Evolutionary conservation across 1,140 invertebrate species (phyloP).

Genomic region (Himalopsyche phryganea): DNA sequence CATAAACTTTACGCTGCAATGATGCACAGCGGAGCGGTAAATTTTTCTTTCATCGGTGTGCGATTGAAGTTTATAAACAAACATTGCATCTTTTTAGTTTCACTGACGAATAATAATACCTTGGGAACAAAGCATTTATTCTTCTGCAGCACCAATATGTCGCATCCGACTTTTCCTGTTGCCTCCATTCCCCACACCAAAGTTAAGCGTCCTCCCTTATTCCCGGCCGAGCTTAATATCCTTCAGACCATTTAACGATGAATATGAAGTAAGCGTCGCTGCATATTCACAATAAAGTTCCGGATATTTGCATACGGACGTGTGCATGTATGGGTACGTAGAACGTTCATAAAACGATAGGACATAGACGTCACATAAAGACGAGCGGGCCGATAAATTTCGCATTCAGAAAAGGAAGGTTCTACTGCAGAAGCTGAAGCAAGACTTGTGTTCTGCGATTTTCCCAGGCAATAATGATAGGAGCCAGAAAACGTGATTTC

Average conservation of each 20-base stretch:
- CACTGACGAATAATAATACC: slow-evolving; percentile 8
- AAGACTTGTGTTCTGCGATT: no score
- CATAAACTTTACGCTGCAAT: not conserved
- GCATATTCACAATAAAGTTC: slow-evolving; percentile 24
- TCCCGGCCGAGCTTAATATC: slow-evolving; percentile 9
- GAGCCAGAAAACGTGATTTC: no score
- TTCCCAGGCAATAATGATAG: no score
- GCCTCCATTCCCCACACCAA: not conserved
- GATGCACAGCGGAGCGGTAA: not conserved
- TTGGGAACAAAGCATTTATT: slow-evolving; percentile 9
- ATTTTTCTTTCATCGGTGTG: not conserved
- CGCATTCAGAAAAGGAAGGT: not conserved
- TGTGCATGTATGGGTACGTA: not conserved
- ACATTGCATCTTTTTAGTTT: slow-evolving; percentile 9
- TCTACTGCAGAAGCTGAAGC: no score
- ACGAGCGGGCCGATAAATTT: slow-evolving; percentile 10
- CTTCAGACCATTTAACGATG: slow-evolving; percentile 20
- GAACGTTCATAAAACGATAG: slow-evolving; percentile 5
- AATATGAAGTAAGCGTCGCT: slow-evolving; percentile 17
- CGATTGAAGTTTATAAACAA: slow-evolving; percentile 17
- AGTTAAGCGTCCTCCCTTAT: not conserved
- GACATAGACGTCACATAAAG: slow-evolving; percentile 3
- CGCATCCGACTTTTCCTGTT: not conserved
- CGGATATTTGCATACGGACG: slow-evolving; percentile 18
- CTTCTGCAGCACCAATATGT: slow-evolving; percentile 7